Evolutionary conservation across 2,797 vertebrate genomes (phyloP).

Genomic region (Smutsia temminckii): DNA sequence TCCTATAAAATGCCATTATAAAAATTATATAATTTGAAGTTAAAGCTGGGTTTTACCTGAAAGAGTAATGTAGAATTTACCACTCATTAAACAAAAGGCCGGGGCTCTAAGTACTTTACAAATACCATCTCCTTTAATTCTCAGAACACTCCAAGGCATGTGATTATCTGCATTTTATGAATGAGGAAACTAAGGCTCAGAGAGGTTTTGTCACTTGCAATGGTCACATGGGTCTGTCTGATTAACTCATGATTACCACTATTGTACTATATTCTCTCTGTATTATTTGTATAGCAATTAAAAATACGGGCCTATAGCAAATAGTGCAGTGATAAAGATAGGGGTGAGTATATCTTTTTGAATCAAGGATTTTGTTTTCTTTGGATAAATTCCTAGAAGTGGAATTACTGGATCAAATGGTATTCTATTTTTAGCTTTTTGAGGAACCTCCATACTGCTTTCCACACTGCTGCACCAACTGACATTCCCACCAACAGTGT

Average conservation of each 20-base stretch:
- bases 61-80: not conserved
- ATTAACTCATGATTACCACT: not conserved
- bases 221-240: not conserved
- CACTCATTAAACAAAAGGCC: not conserved
- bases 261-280: not conserved
- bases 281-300: not conserved
- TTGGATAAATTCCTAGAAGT: too few relatives aligned
- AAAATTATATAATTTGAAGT: not conserved
- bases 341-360: too few relatives aligned
- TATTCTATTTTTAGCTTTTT: too few relatives aligned
- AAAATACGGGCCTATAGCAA: not conserved
- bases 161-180: not conserved
- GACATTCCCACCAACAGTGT: too few relatives aligned
- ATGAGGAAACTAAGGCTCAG: not conserved
- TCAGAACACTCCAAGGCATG: not conserved
- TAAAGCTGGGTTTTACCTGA: not conserved
- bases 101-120: not conserved
- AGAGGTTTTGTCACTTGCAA: not conserved
- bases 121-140: not conserved
- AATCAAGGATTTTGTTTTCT: too few relatives aligned
- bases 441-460: too few relatives aligned
- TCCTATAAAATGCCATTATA: not conserved
- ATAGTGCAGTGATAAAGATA: too few relatives aligned
- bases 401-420: too few relatives aligned
- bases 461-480: too few relatives aligned